Conservation (phyloP, 1,140 invertebrate genomes). For the Cotesia chilonis region DNA sequence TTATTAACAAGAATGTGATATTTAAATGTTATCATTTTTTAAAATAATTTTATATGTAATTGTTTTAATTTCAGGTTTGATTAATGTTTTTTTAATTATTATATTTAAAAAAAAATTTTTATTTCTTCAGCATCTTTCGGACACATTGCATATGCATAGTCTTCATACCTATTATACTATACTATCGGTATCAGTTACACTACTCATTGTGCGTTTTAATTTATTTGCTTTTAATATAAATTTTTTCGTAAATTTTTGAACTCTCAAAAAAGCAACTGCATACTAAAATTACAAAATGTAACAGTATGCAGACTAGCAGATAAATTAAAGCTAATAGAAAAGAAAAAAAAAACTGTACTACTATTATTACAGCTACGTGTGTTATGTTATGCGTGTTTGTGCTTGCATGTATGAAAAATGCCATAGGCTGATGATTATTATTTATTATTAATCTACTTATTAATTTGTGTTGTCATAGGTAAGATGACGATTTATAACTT, state of each 20-base stretch:
- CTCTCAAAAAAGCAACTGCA: constrained; percentile 45
- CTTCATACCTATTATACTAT: constrained; percentile 26
- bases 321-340: constrained; percentile 56
- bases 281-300: constrained; percentile 51
- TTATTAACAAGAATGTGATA: constrained; percentile 22
- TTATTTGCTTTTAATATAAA: constrained; percentile 51
- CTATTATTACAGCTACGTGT: constrained; percentile 47
- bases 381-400: constrained; percentile 59
- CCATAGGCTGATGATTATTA: constrained; percentile 52
- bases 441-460: constrained; percentile 43
- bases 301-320: constrained; percentile 58
- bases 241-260: constrained; percentile 20
- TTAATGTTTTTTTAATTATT: constrained; percentile 31
- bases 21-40: constrained; percentile 36
- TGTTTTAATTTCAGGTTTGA: constrained; percentile 46
- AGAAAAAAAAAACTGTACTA: constrained; percentile 51
- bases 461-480: constrained; percentile 51
- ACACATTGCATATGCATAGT: constrained; percentile 24
- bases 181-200: constrained; percentile 15
- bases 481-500: constrained; percentile 49
- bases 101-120: constrained; percentile 32
- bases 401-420: constrained; percentile 65
- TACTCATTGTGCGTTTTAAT: constrained; percentile 52
- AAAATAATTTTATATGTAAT: constrained; percentile 43
- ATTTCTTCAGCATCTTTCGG: constrained; percentile 33